phyloP scores from a whole-genome alignment of 2,113 vertebrate species.

The Choloepus hoffmanni region DNA sequence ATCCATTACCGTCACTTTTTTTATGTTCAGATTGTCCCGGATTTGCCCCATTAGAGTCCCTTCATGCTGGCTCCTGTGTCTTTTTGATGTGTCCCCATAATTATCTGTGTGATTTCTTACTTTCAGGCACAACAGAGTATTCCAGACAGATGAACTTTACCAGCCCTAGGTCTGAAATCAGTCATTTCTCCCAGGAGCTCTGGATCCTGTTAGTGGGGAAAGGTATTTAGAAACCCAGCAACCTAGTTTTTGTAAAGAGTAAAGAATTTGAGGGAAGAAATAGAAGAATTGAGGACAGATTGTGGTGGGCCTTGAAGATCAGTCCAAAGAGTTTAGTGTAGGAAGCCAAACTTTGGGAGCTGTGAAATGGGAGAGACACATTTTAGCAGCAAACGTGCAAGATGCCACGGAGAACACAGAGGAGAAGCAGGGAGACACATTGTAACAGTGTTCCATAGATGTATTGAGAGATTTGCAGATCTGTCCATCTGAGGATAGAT shows the following conservation, averaged over 20 bases:
- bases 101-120: neutral
- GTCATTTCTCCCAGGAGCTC: neutral
- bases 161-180: neutral
- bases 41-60: neutral
- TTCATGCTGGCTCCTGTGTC: neutral
- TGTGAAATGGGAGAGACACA: neutral
- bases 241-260: neutral
- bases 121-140: neutral
- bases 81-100: neutral
- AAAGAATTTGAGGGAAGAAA: neutral
- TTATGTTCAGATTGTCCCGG: neutral
- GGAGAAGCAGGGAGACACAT: neutral
- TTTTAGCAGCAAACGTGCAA: neutral
- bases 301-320: neutral
- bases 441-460: neutral
- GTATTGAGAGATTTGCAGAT: neutral
- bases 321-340: neutral
- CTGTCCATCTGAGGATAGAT: neutral
- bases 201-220: neutral
- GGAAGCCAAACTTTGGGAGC: neutral
- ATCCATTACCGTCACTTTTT: neutral
- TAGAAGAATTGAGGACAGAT: neutral
- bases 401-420: neutral
- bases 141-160: neutral
- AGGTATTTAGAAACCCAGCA: slow-evolving; percentile 2